Conservation (phyloP, 2,888 invertebrate species). For the Drosophila stalkeri region DNA sequence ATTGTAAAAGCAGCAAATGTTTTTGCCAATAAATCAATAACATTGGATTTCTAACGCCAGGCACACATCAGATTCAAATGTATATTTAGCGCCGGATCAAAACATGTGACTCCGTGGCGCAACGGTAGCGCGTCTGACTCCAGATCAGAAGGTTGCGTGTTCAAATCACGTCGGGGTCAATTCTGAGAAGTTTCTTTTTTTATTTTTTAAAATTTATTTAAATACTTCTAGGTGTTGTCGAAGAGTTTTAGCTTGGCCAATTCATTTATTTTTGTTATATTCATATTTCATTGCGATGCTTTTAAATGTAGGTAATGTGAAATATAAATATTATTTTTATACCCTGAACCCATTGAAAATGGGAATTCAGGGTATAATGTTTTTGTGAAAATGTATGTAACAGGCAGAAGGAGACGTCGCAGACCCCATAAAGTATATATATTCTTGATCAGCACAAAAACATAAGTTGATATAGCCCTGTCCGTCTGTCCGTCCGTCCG, state of each 20-base stretch:
- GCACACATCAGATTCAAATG: slow-evolving; percentile 5
- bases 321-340: no score
- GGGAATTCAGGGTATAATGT: no score
- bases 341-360: no score
- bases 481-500: no score
- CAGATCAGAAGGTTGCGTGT: slow-evolving; percentile 66
- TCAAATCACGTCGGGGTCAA: slow-evolving; percentile 65
- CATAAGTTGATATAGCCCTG: no score
- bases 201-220: neutral
- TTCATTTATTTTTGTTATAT: neutral
- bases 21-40: slow-evolving; percentile 54
- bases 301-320: no score
- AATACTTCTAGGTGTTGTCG: neutral
- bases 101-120: slow-evolving; percentile 59
- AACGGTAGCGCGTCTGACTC: slow-evolving; percentile 65
- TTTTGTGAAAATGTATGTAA: no score
- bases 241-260: neutral
- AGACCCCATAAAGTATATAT: no score
- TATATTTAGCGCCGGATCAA: slow-evolving; percentile 29
- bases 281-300: neutral
- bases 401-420: no score
- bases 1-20: slow-evolving; percentile 19
- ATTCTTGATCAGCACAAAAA: no score
- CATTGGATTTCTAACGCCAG: slow-evolving; percentile 40
- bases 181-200: neutral